phyloP scores from a whole-genome alignment of 1,140 invertebrate genomes.

The Musca vetustissima region DNA sequence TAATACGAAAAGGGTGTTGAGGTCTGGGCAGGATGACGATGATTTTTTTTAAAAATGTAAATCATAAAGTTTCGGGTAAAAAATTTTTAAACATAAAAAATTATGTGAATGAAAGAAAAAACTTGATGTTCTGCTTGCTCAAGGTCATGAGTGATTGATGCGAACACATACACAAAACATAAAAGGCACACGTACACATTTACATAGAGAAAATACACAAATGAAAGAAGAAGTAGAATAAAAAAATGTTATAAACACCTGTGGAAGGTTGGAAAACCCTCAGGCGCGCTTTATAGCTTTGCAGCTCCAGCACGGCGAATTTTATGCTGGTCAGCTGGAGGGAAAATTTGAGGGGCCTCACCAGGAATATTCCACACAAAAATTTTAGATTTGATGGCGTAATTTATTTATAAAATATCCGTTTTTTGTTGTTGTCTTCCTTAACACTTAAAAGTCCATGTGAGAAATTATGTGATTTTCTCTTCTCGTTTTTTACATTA shows the following conservation, averaged over 20 bases:
- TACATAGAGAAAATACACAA: neutral
- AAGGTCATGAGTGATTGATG: neutral
- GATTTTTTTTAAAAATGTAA: neutral
- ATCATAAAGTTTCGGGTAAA: neutral
- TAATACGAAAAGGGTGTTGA: too few relatives aligned
- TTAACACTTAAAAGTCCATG: neutral
- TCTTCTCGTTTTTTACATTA: neutral
- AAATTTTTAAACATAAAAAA: too few relatives aligned
- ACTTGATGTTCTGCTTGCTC: neutral
- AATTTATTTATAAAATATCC: neutral
- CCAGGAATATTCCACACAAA: neutral
- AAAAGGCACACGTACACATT: neutral
- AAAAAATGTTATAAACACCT: conserved; percentile 21
- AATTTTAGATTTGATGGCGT: neutral
- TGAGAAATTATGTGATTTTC: neutral
- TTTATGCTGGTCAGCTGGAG: neutral
- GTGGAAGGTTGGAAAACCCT: conserved; percentile 24
- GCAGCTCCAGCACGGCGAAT: conserved; percentile 28
- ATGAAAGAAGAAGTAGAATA: neutral
- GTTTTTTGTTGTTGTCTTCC: neutral
- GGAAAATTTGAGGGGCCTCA: neutral
- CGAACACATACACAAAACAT: neutral
- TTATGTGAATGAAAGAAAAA: neutral
- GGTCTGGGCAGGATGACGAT: too few relatives aligned
- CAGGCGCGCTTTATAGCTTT: conserved; percentile 9